Conservation (phyloP, 2,113 vertebrate genomes). For the Cephalopterus ornatus region DNA sequence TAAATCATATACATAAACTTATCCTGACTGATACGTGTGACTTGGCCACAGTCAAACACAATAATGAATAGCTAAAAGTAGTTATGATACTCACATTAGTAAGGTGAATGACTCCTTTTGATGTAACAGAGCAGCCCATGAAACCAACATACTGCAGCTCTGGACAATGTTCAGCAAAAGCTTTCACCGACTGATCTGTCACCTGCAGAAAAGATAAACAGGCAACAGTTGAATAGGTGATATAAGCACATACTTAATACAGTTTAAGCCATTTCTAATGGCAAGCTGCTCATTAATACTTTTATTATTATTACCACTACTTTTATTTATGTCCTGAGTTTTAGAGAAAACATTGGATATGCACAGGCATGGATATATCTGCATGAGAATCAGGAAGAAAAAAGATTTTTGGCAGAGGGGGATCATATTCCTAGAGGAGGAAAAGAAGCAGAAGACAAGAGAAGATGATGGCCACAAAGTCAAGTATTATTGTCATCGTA, state of each 20-base stretch:
- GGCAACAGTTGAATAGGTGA: not conserved
- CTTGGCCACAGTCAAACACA: not conserved
- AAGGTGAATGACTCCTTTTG: slow-evolving; percentile 96
- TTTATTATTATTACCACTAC: not conserved
- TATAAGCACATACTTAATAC: not conserved
- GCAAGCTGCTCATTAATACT: not conserved
- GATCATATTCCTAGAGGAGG: not conserved
- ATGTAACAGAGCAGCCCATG: slow-evolving; percentile 98
- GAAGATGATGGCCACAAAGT: not conserved
- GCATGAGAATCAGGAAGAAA: not conserved
- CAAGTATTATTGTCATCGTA: not conserved
- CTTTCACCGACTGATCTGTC: slow-evolving; percentile 91
- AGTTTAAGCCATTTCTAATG: not conserved
- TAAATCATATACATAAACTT: not conserved
- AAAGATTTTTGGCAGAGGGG: not conserved
- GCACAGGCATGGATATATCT: not conserved
- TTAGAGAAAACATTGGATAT: not conserved
- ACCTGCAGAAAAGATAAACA: slow-evolving; percentile 76
- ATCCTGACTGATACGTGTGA: not conserved
- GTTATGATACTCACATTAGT: slow-evolving; percentile 83
- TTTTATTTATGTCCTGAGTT: not conserved
- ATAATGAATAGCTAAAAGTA: not conserved
- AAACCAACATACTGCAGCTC: slow-evolving; percentile 96
- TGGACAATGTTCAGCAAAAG: slow-evolving; percentile 94
- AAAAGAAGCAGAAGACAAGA: not conserved